Conservation (phyloP, 1,140 invertebrate genomes). For the Whitmania pigra region DNA sequence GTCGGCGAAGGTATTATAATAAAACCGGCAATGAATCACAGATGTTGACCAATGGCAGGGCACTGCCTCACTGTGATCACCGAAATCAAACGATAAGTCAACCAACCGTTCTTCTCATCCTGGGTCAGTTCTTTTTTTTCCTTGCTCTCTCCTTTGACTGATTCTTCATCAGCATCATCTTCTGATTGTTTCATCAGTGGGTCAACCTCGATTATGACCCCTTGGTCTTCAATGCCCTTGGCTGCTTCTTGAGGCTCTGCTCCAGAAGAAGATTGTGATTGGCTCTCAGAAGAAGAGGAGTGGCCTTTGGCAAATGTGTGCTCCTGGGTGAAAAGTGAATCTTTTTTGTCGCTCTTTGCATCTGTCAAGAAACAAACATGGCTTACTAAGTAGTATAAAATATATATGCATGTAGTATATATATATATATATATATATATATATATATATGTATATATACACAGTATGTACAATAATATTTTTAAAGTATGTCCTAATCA, state of each 20-base stretch:
- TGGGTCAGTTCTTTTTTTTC: slow-evolving; percentile 17
- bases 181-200: slow-evolving; percentile 14
- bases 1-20: no score
- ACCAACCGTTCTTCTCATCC: slow-evolving; percentile 18
- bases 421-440: not conserved
- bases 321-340: not conserved
- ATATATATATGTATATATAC: not conserved
- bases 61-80: not conserved
- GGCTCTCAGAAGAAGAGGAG: no score
- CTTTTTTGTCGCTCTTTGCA: not conserved
- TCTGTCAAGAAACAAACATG: not conserved
- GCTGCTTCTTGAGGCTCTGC: not conserved
- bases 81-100: not conserved
- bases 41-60: not conserved
- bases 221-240: not conserved
- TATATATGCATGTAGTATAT: no score
- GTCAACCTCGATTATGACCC: slow-evolving; percentile 17
- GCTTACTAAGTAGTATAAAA: no score
- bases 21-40: no score
- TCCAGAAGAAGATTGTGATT: not conserved
- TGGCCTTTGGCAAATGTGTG: no score
- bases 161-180: slow-evolving; percentile 18
- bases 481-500: no score
- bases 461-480: no score
- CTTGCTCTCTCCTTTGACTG: not conserved